Base-by-base conservation (phyloP, 2,113 vertebrate species). In the Synchiropus splendidus region DNA sequence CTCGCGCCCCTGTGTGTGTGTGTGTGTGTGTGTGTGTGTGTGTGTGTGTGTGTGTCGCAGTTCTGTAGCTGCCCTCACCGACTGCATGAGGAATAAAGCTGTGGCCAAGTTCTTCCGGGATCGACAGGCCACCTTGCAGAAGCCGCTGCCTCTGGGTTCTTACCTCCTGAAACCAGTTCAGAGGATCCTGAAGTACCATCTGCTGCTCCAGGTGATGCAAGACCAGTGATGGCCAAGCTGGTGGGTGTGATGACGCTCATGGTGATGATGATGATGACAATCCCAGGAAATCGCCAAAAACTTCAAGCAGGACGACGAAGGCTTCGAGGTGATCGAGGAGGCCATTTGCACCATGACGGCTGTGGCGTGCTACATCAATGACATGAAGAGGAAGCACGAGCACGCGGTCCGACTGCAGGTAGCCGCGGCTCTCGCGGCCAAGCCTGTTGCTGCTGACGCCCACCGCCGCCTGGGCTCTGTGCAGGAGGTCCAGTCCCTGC, bases 361-460 rank as follows among this genome's bases (percentile, higher is more conserved):
- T 0, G 93, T 98, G 18, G 94, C 94, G 36, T 98, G 92, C 91
- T 92, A 93, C 81, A 98, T 98, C 80, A 98, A 98, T 0, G 92
- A 93, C 73, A 98, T 98, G 94, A 98, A 97, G 78, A 87, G 94
- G 75, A 90, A 91, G n/a, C 94, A 98, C 0, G 94, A 98, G 41
- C 92, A 97, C 0, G 90, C 93, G 0, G 88, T 97, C 52, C 75
- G 93, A 9, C 85, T 94, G 49, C 94, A 98, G 92, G 94, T 91
- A 35, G 12, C 13, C n/a, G n/a, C n/a, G n/a, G n/a, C n/a, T n/a
- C n/a, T n/a, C 36, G 13, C 2, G n/a, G 13, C 11, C 36, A 2
- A 6, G 13, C 6, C 13, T 18, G 2, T 1, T 15, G 4, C 38
- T 5, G 2, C 6, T 11, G 6, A 10, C 4, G 4, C 36, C 13